Base-by-base conservation (phyloP, 1,140 invertebrate genomes). In the Saccostrea echinata region DNA sequence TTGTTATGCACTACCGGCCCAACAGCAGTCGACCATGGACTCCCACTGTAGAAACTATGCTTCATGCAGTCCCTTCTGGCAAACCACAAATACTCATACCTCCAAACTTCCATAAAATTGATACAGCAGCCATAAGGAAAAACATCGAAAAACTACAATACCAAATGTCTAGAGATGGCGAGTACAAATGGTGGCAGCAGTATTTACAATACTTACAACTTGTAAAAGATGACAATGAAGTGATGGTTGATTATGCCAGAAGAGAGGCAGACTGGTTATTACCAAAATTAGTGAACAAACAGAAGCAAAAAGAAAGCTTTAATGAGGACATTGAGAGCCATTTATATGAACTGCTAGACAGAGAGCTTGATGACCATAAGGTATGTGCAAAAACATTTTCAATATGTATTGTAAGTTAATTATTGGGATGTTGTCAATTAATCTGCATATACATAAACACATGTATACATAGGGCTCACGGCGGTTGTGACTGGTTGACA, bases 21-120 rank as follows among this genome's bases (percentile, higher is more conserved):
- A 61, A 61, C n/a, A 61, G 57, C 57, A 61, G 57, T 61, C 57
- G 57, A 61, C 57, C 57, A 61, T 61, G 57, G 57, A 18, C 57
- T 61, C n/a, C 0, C 13, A 61, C 57, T 1, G 57, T 13, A 61
- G 57, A 61, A 18, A 61, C 12, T 18, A 61, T 61, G 57, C n/a
- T 61, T 6, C 57, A 61, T 61, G 6, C 57, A 61, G n/a, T 61
- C n/a, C 13, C 16, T 61, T 21, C 57, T 61, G 57, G 57, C 9
- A 61, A 61, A 18, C 57, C 57, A 16, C 0, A 61, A 61, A 1
- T 21, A 6, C 57, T 61, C n/a, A 21, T 18, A 61, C 57, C 57
- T 61, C 57, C 57, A 61, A 61, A 21, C 57, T 61, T 61, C n/a
- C 21, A 61, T 24, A 61, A 61, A 61, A 61, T 61, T 13, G 57